phyloP scores from a whole-genome alignment of 2,888 invertebrate species.

The Lithophane socia region DNA sequence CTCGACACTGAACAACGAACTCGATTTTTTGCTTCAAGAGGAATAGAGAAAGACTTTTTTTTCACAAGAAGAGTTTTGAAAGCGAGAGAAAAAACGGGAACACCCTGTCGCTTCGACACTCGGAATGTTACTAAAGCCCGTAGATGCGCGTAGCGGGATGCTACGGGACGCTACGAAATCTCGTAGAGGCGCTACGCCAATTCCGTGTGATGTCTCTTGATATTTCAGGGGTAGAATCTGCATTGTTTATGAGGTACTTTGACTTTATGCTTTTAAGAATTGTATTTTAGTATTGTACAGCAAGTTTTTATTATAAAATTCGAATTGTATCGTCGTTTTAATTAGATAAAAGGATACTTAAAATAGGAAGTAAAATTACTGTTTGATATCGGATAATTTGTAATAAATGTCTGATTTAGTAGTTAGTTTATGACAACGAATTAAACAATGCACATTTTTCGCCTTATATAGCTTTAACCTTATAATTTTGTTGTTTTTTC shows the following conservation, averaged over 20 bases:
- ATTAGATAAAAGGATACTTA: not conserved
- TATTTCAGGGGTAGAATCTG: constrained; percentile 35
- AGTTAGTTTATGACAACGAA: no score
- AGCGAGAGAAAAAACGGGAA: constrained; percentile 61
- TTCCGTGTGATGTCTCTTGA: constrained; percentile 42
- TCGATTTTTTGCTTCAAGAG: constrained; percentile 50
- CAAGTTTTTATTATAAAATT: constrained; percentile 5
- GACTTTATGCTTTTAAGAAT: not conserved
- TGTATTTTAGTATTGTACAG: not conserved
- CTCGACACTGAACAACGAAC: constrained; percentile 50
- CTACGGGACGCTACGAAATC: constrained; percentile 65
- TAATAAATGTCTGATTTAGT: no score
- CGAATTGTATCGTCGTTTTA: constrained; percentile 12
- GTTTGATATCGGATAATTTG: not conserved
- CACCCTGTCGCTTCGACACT: constrained; percentile 60
- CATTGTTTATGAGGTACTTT: constrained; percentile 13
- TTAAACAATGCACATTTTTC: not conserved
- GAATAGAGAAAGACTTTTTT: constrained; percentile 65
- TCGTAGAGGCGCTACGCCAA: constrained; percentile 62
- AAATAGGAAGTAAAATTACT: no score
- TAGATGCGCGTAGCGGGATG: constrained; percentile 74
- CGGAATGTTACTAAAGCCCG: constrained; percentile 69
- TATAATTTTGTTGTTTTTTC: no score
- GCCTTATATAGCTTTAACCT: not conserved
- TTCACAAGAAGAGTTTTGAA: constrained; percentile 69